These are phyloP conservation scores for Centropus unirufus DNA, from an alignment of 2,113 vertebrate species.

Conservation along the genomic window DNA sequence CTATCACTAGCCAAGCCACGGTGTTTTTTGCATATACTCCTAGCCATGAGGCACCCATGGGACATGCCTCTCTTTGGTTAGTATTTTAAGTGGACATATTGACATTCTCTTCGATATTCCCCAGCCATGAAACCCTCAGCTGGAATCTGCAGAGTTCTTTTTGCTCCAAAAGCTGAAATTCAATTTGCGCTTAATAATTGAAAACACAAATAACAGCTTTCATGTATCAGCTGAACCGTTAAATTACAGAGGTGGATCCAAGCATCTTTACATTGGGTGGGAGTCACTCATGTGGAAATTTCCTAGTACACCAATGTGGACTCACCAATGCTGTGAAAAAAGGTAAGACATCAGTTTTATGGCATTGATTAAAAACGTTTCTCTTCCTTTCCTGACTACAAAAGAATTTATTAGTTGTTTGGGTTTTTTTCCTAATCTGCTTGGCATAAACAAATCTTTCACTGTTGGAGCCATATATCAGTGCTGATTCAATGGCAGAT, in stretches of 20 bases:
- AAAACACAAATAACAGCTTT: constrained; percentile 26
- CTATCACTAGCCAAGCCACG: neutral
- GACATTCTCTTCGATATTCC: neutral
- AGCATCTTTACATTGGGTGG: neutral
- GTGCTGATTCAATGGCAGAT: neutral
- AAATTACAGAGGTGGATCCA: constrained; percentile 9
- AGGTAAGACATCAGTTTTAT: neutral
- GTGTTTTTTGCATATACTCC: neutral
- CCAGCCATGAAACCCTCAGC: neutral
- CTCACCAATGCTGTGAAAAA: neutral
- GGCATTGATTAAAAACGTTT: constrained; percentile 12
- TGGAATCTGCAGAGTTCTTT: neutral
- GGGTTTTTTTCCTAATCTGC: neutral
- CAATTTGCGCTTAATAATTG: constrained; percentile 51
- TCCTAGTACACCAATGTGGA: neutral
- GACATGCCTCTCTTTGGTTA: neutral
- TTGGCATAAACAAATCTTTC: neutral
- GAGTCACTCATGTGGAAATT: constrained; percentile 51
- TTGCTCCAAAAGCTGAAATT: neutral
- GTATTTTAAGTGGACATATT: neutral
- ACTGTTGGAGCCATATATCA: neutral
- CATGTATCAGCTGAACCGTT: constrained; percentile 22
- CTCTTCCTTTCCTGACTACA: neutral
- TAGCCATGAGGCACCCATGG: neutral
- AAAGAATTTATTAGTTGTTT: neutral